Conservation (phyloP, 2,888 invertebrate species). For the Athalia cordata region DNA sequence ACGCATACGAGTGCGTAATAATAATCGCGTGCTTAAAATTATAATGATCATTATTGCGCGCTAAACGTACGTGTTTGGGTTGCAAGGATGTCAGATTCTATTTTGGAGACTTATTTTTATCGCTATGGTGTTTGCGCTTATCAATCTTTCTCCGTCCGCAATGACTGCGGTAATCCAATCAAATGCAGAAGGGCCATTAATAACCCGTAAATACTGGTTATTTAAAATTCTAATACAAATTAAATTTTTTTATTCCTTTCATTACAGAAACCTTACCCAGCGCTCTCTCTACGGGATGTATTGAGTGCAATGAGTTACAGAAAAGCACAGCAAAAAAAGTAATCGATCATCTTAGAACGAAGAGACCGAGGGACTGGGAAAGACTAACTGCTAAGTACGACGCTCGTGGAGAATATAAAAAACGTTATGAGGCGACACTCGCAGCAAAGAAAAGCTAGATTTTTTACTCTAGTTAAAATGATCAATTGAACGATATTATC, state of each 20-base stretch:
- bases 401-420: conserved; percentile 80
- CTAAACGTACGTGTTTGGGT: not conserved
- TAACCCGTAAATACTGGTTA: no score
- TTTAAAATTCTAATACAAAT: no score
- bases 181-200: not conserved
- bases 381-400: conserved; percentile 82
- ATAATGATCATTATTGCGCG: conserved; percentile 14
- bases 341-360: conserved; percentile 79
- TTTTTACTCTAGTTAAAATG: not conserved
- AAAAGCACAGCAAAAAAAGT: conserved; percentile 82
- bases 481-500: not conserved
- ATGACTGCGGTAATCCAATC: no score
- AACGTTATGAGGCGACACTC: conserved; percentile 71
- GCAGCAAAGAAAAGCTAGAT: conserved; percentile 33
- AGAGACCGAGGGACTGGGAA: conserved; percentile 81
- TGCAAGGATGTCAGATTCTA: not conserved
- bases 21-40: conserved; percentile 13
- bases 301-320: conserved; percentile 80
- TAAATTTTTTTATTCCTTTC: no score
- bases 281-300: conserved; percentile 81
- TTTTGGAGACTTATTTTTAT: conserved; percentile 4
- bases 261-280: conserved; percentile 81
- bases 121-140: not conserved
- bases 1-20: conserved; percentile 6
- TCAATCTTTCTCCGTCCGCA: not conserved